Evolutionary conservation across 2,797 vertebrate genomes (phyloP), one percentile per base, ranked within the genome.

Genomic region (Acipenser oxyrinchus): DNA sequence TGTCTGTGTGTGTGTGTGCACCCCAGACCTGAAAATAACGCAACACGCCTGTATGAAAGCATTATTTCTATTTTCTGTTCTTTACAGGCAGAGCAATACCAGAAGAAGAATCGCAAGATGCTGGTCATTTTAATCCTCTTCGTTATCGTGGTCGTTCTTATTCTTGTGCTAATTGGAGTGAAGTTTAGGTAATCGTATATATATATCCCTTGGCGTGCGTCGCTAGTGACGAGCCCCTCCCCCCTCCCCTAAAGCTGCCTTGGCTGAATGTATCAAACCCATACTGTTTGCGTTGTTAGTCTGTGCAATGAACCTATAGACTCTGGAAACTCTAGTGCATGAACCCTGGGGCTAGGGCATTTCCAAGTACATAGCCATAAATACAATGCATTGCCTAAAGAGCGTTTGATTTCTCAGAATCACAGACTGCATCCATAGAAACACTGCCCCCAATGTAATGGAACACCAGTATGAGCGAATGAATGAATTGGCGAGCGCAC

Each of bases 21-120:
- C 37, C 37, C 37, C 5, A 6, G 53, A 55, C n/a, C n/a, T 55
- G 53, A 55, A 37, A 55, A 62, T 62, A 15, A 52, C 11, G 51
- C n/a, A 66, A 48, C 65, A 2, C 4, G 37, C 4, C 18, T 61
- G 6, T 66, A 67, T 0, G 37, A 18, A 62, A 66, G 61, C 58
- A 66, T 68, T 18, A 15, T 70, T 15, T 74, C 66, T 70, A 70
- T 67, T 68, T 49, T 78, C 66, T 68, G 79, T 76, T 73, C 67
- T 75, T 80, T 83, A 4, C 77, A 99, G 97, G 95, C 96, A 66
- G 97, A 98, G 82, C 94, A 96, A 74, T 95, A 99, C 83, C 97
- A 99, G 81, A 98, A 98, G 93, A 99, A 99, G 88, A 98, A 99
- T 76, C 89, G 95, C 82, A 99, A 99, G 93, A 99, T 99, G 97